Evolutionary conservation across 2,113 vertebrate genomes (phyloP).

Genomic region (Otocyon megalotis): DNA sequence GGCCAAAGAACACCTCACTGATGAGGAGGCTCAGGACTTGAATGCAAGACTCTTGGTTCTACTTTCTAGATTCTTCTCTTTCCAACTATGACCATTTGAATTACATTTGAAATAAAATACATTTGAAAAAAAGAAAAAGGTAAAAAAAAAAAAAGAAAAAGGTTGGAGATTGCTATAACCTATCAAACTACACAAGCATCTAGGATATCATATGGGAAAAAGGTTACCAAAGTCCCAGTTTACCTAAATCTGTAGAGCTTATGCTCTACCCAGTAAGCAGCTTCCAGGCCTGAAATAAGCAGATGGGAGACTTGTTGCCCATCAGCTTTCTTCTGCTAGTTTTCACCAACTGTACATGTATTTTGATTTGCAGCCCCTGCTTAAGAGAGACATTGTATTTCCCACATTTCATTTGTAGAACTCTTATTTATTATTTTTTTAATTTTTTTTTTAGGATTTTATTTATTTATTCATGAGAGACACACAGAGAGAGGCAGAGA

Average conservation of each 20-base stretch:
- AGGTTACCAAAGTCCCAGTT: background rate
- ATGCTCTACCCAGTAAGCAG: background rate
- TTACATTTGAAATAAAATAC: too few relatives aligned
- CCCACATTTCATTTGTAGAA: background rate
- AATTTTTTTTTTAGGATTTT: background rate
- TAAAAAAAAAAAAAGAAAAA: background rate
- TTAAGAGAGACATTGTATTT: background rate
- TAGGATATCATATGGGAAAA: background rate
- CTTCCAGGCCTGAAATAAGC: background rate
- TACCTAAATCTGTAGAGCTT: background rate
- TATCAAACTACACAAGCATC: background rate
- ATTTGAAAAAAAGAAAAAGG: background rate
- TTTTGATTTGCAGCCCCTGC: background rate
- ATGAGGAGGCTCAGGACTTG: background rate
- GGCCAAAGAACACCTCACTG: background rate
- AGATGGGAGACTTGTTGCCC: background rate
- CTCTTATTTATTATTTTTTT: background rate
- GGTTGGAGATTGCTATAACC: background rate
- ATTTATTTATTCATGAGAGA: background rate
- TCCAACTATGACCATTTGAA: background rate
- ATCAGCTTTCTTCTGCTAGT: background rate
- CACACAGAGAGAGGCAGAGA: too few relatives aligned
- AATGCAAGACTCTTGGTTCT: background rate
- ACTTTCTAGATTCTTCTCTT: background rate
- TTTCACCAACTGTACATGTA: background rate